Evolutionary conservation across 2,797 vertebrate genomes (phyloP), one percentile per base, ranked within the genome.

Genomic region (Meriones psammophilus): DNA sequence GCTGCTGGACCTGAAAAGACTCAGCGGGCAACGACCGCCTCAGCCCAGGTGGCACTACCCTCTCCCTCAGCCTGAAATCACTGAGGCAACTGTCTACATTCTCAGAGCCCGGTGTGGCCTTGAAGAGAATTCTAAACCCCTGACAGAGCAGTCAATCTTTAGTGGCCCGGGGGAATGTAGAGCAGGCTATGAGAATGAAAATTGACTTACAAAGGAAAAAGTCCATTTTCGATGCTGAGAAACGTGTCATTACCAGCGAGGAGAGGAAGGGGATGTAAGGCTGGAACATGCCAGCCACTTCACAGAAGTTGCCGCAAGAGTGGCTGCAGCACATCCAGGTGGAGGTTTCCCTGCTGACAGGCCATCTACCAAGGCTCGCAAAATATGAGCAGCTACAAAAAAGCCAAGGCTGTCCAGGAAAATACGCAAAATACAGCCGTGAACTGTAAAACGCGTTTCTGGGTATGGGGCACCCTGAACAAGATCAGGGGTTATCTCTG

Each of bases 151-250:
- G 68, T 73, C 30, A 54, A 88, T 96, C 94, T 87, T n/a, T 93
- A 89, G 60, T 12, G 24, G 88, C 64, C 62, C 64, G 9, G 89
- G 80, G 88, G 90, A 89, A 89, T 62, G 14, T 20, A 84, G 73
- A 81, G 13, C 26, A 71, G n/a, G 22, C 92, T 87, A 85, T 85
- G 86, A 89, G 93, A 91, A 95, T 85, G 33, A 92, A 94, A 84
- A 42, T 66, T 73, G 83, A 93, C 95, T 86, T 89, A 89, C 78
- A 93, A 93, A 83, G n/a, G 39, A 39, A 85, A 81, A 69, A 17
- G 14, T 5, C 42, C 71, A 33, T 74, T 78, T 89, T 91, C 71
- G 91, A 1, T 93, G 60, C 42, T 78, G 68, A 96, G 79, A 96
- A 97, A 50, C 36, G 18, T 6, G 22, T 50, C 88, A 6, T 3